Evolutionary conservation across 2,113 vertebrate genomes (phyloP).

Genomic region (Onychorhynchus coronatus): DNA sequence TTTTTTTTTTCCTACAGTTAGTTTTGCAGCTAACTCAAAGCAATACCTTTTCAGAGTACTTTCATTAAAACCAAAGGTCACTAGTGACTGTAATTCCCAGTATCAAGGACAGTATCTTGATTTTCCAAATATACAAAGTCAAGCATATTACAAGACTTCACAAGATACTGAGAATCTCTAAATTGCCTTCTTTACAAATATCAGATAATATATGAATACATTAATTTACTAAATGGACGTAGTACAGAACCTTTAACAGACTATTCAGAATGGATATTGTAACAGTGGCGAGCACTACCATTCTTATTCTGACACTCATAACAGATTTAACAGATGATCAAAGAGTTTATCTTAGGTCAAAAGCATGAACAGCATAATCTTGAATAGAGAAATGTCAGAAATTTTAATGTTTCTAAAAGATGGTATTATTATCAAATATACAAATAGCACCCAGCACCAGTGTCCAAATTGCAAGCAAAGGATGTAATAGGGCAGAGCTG

Average conservation of each 20-base stretch:
- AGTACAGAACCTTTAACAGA: not conserved
- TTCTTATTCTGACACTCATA: not conserved
- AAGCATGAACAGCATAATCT: not conserved
- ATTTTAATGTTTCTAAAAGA: not conserved
- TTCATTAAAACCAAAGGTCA: not conserved
- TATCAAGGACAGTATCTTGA: not conserved
- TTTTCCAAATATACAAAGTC: not conserved
- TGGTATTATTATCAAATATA: not conserved
- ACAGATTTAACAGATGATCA: not conserved
- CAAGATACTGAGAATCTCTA: not conserved
- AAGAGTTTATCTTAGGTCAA: not conserved
- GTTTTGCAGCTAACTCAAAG: not conserved
- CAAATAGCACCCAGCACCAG: not conserved
- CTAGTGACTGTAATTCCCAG: not conserved
- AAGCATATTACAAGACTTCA: not conserved
- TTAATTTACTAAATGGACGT: not conserved
- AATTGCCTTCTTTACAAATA: not conserved
- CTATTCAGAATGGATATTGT: not conserved
- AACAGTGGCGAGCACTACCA: not conserved
- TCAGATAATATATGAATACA: not conserved
- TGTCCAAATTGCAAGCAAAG: not conserved
- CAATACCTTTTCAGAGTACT: not conserved
- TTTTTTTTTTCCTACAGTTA: not conserved
- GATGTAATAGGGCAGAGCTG: fast-evolving
- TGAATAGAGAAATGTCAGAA: not conserved